Base-by-base conservation (phyloP, 2,888 invertebrate species). In the Syrphus vitripennis region DNA sequence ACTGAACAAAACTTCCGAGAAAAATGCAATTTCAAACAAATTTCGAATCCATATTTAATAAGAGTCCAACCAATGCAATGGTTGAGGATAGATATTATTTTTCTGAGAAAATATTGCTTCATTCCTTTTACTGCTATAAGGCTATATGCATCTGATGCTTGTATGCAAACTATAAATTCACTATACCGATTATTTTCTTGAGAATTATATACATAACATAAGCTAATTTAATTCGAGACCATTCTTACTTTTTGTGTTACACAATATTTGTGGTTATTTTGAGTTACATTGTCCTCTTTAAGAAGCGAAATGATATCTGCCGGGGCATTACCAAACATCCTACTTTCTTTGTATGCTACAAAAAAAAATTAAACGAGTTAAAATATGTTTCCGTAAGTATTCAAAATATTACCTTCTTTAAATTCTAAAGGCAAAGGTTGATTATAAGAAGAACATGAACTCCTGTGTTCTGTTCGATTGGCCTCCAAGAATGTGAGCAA, bases 241-340 rank as follows among this genome's bases (percentile, higher is more conserved):
- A 5, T n/a, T 80, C 77, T 91, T 90, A 95, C 95, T 90, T 94
- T 91, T 88, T 94, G 93, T 0, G 95, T 94, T 24, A 96, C 93
- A 89, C 97, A 97, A 89, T 92, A 95, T 40, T 93, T 91, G 91
- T 97, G 98, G 89, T 94, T 95, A 91, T 97, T 97, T 0, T 94
- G 94, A 0, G 97, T 97, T 0, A 97, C 94, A 70, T 95, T 92
- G 89, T 95, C 92, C 0, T 90, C 93, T 34, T 92, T 89, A 63
- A 98, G 91, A 70, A 94, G 93, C 0, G 94, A 81, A 12, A 95
- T 90, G 0, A 97, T 89, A 1, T 95, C 93, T 0, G 92, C 88
- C 0, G 96, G 94, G 0, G 95, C 94, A 5, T 93, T 89, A 7
- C 91, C 91, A 90, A 96, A 97, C 90, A 97, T 91, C 88, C 94